Percentiles rank a stretch among this genome's conserved stretches.
These are phyloP conservation scores for Eleutherodactylus coqui DNA, from an alignment of 2,797 vertebrate species.

Conservation along the genomic window DNA sequence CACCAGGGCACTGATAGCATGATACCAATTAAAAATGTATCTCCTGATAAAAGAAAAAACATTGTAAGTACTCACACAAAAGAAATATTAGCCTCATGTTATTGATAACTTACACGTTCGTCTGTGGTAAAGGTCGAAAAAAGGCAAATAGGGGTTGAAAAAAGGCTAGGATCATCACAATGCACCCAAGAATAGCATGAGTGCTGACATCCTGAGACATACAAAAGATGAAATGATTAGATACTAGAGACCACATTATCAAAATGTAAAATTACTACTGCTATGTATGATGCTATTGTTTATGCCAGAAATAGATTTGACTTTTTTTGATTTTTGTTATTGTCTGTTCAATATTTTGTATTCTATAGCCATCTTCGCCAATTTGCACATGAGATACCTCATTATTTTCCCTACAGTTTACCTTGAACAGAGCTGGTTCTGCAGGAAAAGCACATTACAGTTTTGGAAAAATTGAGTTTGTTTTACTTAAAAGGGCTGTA, in stretches of 20 bases:
- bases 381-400: too few species aligned
- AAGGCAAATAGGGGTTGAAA: conserved; percentile 68
- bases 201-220: conserved; percentile 31
- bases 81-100: too few species aligned
- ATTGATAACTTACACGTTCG: conserved; percentile 69
- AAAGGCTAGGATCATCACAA: conserved; percentile 71
- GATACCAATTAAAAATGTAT: conserved; percentile 75
- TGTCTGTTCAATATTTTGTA: too few species aligned
- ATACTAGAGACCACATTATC: background rate
- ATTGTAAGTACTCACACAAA: background rate
- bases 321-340: background rate
- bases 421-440: too few species aligned
- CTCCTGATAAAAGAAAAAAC: conserved; percentile 68
- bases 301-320: too few species aligned
- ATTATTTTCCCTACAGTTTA: too few species aligned
- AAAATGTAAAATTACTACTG: too few species aligned
- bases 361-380: too few species aligned
- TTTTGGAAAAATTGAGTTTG: too few species aligned
- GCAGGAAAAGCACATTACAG: too few species aligned
- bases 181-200: conserved; percentile 73
- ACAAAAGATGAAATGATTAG: background rate
- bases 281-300: too few species aligned
- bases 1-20: conserved; percentile 69
- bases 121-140: conserved; percentile 74
- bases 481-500: too few species aligned